A percentile compares a stretch with the other conserved stretches of the same genome.
Evolutionary conservation across 2,797 vertebrate genomes (phyloP).

Genomic region (Luscinia luscinia): DNA sequence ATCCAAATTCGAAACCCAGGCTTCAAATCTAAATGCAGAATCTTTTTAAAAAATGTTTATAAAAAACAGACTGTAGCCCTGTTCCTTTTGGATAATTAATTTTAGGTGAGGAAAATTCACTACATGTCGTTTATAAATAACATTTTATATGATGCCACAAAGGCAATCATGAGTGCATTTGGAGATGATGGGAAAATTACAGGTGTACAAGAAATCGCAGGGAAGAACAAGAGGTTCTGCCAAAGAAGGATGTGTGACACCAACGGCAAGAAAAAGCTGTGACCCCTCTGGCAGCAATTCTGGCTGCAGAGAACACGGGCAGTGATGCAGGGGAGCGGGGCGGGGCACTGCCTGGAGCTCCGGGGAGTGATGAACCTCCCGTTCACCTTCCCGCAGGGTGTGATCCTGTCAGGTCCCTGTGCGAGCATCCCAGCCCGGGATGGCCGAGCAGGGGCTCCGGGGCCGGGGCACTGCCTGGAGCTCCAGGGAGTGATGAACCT

Average conservation of each 20-base stretch:
- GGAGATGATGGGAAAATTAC: not conserved
- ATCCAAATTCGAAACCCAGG: not conserved
- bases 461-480: not conserved
- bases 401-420: accelerated
- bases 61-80: not conserved
- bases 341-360: not conserved
- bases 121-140: not conserved
- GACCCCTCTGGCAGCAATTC: not conserved
- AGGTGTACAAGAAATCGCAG: not conserved
- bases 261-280: not conserved
- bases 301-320: accelerated
- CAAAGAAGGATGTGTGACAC: not conserved
- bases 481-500: too few relatives aligned
- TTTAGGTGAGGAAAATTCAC: not conserved
- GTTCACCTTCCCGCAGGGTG: not conserved
- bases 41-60: not conserved
- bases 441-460: too few relatives aligned
- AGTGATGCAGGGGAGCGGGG: too few relatives aligned
- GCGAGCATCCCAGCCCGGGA: not conserved
- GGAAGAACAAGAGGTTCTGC: not conserved
- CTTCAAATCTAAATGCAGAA: not conserved
- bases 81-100: not conserved
- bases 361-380: not conserved
- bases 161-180: not conserved
- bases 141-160: not conserved